These are phyloP conservation scores for Leptinotarsa undecemlineata DNA, from an alignment of 1,140 invertebrate genomes.

Conservation along the genomic window DNA sequence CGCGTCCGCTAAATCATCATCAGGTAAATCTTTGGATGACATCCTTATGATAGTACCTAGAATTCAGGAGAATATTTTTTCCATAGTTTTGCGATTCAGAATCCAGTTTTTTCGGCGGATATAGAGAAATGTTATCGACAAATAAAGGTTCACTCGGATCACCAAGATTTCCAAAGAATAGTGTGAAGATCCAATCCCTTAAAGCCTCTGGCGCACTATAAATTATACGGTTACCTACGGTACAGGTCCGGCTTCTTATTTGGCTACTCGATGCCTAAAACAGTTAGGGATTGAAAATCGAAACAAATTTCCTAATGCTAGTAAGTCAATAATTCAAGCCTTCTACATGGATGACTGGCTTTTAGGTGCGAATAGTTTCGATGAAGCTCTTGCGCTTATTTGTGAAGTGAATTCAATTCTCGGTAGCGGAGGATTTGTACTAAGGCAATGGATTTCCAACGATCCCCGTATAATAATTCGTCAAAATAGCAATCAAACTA, in stretches of 20 bases:
- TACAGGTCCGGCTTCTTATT: no score
- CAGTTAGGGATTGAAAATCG: slow-evolving; percentile 43
- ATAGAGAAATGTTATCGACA: slow-evolving; percentile 53
- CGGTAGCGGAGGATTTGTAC: slow-evolving; percentile 28
- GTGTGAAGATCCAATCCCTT: no score
- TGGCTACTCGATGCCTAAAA: slow-evolving; percentile 40
- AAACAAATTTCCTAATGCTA: slow-evolving; percentile 35
- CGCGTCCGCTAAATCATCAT: slow-evolving; percentile 38
- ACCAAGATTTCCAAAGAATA: no score
- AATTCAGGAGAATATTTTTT: slow-evolving; percentile 41
- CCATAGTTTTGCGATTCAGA: slow-evolving; percentile 48
- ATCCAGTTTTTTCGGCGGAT: slow-evolving; percentile 45
- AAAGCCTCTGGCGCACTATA: no score
- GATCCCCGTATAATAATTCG: slow-evolving; percentile 19
- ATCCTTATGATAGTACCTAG: slow-evolving; percentile 39
- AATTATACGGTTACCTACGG: no score
- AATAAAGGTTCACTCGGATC: slow-evolving; percentile 38
- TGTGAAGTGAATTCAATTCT: slow-evolving; percentile 37
- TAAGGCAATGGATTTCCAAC: slow-evolving; percentile 45
- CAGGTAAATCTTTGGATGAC: slow-evolving; percentile 45
- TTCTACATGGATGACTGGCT: slow-evolving; percentile 58
- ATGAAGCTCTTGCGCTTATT: slow-evolving; percentile 30
- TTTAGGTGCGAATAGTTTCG: slow-evolving; percentile 45
- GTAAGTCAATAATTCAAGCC: slow-evolving; percentile 45
- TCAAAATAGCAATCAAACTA: slow-evolving; percentile 16